A percentile compares a stretch with the other conserved stretches of the same genome.
These are phyloP conservation scores for Grammomys dolichurus DNA, from an alignment of 2,113 vertebrate genomes.

Conservation along the genomic window DNA sequence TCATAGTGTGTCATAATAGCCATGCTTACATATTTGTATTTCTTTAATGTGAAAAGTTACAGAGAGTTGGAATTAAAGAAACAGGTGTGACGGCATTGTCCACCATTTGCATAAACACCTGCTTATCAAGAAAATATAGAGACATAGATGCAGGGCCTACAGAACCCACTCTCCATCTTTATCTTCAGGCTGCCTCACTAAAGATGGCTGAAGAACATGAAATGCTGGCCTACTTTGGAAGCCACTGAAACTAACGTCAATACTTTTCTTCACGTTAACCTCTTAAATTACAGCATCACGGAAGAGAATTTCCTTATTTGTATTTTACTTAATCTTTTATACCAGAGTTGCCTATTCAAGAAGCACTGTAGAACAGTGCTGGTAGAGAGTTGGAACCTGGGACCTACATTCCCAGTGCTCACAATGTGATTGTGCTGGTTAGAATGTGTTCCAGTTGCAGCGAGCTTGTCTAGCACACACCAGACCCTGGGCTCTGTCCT, in stretches of 20 bases:
- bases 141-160: constrained; percentile 32
- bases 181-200: neutral
- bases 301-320: constrained; percentile 29
- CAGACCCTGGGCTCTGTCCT: no score
- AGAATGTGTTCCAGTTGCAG: neutral
- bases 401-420: neutral
- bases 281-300: constrained; percentile 28
- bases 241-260: constrained; percentile 58
- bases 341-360: constrained; percentile 21
- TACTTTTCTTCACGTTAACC: neutral
- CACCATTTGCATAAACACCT: constrained; percentile 59
- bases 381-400: neutral
- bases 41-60: constrained; percentile 30
- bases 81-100: neutral
- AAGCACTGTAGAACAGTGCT: neutral
- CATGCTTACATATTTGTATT: constrained; percentile 4
- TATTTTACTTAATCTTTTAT: constrained; percentile 47
- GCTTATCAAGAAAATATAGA: constrained; percentile 24
- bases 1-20: constrained; percentile 35
- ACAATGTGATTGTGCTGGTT: neutral
- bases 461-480: no score
- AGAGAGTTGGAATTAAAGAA: constrained; percentile 37
- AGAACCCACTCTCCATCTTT: constrained; percentile 25
- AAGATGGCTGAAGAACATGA: constrained; percentile 52
- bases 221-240: constrained; percentile 45